Conservation (phyloP, 1,140 invertebrate species). For the Drosophila pachea region DNA sequence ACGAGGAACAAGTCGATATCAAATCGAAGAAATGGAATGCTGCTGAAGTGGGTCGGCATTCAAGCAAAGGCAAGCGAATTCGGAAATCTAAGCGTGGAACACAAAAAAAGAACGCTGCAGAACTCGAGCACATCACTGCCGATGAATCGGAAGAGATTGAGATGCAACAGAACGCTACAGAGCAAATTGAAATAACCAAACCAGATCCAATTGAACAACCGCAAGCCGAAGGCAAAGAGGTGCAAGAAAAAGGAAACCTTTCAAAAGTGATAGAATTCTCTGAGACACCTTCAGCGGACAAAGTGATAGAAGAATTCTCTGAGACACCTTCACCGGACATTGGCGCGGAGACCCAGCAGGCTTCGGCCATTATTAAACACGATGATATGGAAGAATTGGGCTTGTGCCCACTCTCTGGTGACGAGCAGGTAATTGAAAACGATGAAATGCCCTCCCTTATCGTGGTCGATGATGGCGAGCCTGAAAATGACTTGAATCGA, state of each 20-base stretch:
- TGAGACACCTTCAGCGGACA: too few species aligned
- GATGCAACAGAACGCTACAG: too few species aligned
- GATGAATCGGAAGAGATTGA: background rate
- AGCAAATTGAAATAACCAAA: too few species aligned
- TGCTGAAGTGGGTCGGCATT: conserved; percentile 51
- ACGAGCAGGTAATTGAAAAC: conserved; percentile 15
- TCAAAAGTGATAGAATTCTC: too few species aligned
- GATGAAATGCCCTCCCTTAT: conserved; percentile 50
- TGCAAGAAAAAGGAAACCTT: too few species aligned
- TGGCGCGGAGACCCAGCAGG: background rate
- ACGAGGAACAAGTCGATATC: background rate
- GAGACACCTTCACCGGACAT: too few species aligned
- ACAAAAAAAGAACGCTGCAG: background rate
- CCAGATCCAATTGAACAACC: too few species aligned
- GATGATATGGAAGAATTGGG: conserved; percentile 44
- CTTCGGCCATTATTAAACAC: background rate
- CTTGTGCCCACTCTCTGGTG: conserved; percentile 31
- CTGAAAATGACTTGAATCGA: conserved; percentile 23
- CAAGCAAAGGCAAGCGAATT: conserved; percentile 50
- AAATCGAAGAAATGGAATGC: conserved; percentile 42
- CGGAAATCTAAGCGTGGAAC: conserved; percentile 39
- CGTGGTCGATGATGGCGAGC: conserved; percentile 41
- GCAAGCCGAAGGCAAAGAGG: too few species aligned
- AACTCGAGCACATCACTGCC: background rate
- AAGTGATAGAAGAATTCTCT: too few species aligned